Conservation (phyloP, 1,140 invertebrate species). For the Meloidogyne hapla region DNA sequence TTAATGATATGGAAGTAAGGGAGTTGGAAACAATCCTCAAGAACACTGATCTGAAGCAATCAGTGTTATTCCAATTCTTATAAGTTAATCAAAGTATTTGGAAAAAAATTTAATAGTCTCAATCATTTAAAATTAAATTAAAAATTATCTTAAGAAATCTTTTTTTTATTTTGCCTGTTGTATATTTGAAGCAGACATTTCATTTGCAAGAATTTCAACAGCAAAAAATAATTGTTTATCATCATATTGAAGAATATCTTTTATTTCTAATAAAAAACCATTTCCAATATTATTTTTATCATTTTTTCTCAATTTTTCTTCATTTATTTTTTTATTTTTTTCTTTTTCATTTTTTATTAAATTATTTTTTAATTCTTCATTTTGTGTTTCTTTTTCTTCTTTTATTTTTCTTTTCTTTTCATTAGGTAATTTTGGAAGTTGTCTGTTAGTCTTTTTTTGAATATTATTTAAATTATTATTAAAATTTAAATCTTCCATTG, state of each 20-base stretch:
- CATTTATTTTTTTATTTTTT: background rate
- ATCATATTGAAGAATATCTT: background rate
- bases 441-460: background rate
- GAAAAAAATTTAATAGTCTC: too few species aligned
- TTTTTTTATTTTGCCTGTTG: background rate
- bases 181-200: background rate
- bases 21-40: too few species aligned
- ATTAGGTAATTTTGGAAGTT: background rate
- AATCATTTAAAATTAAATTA: too few species aligned
- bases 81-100: too few species aligned
- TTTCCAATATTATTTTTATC: background rate
- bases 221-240: background rate
- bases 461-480: slow-evolving; percentile 27
- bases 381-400: background rate
- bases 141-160: background rate
- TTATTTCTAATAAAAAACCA: background rate
- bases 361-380: background rate
- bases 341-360: too few species aligned
- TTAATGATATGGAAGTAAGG: too few species aligned
- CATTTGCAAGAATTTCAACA: background rate
- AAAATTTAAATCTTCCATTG: slow-evolving; percentile 58
- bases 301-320: background rate
- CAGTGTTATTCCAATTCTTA: too few species aligned
- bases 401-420: background rate
- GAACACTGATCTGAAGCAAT: too few species aligned